These are phyloP conservation scores for Columba janthina DNA, from an alignment of 2,113 vertebrate species.

Conservation along the genomic window DNA sequence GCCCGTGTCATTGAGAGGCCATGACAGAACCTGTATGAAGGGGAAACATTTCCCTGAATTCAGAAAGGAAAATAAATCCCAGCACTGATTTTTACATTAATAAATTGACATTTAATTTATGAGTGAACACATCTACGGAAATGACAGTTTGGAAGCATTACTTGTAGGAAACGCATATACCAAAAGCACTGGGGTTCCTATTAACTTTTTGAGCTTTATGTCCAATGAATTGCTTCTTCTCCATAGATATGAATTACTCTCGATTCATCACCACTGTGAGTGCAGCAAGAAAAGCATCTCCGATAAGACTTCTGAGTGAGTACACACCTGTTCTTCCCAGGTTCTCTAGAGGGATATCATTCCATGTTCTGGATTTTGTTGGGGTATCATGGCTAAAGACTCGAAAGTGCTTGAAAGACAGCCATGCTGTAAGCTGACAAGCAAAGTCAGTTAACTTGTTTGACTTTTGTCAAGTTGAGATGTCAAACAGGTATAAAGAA, in stretches of 20 bases:
- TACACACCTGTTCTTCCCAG: not conserved
- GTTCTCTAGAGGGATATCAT: not conserved
- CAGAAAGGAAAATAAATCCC: not conserved
- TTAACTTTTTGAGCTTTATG: not conserved
- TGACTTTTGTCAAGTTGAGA: not conserved
- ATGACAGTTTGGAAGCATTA: not conserved
- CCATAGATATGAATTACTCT: constrained; percentile 87
- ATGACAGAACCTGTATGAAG: not conserved
- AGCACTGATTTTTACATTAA: not conserved
- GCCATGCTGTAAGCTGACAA: not conserved
- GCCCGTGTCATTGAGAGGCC: not conserved
- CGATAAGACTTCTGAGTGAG: constrained; percentile 89
- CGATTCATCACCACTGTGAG: constrained; percentile 88
- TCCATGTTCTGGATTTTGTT: not conserved
- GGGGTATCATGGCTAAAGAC: not conserved
- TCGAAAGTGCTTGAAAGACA: not conserved
- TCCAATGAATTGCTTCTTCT: not conserved
- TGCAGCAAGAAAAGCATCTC: constrained; percentile 81
- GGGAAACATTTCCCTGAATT: not conserved
- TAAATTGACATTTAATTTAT: not conserved
- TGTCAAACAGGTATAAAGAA: not conserved
- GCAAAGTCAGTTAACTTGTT: not conserved
- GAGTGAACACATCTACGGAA: not conserved
- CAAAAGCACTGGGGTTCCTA: not conserved
- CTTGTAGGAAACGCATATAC: not conserved